These are phyloP conservation scores for Phrynosoma blainvillii DNA, from an alignment of 2,113 vertebrate genomes.

Conservation along the genomic window DNA sequence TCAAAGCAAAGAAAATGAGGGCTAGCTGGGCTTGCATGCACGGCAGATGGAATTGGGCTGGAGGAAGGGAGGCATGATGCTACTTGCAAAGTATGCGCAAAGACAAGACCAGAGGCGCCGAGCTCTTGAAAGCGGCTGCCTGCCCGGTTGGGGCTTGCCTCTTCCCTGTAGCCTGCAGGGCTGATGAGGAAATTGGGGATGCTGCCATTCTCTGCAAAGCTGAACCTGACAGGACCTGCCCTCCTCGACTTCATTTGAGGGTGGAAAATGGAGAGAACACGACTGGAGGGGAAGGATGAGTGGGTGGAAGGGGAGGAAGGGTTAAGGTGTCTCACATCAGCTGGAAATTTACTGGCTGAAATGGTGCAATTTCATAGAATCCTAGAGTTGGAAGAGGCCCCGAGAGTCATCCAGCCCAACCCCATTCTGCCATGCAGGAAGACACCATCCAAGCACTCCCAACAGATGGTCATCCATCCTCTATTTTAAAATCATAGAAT, in stretches of 20 bases:
- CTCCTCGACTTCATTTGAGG: conserved; percentile 57
- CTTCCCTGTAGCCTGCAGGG: conserved; percentile 89
- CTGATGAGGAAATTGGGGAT: conserved; percentile 88
- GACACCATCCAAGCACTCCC: too few relatives aligned
- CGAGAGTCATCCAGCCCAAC: conserved; percentile 29
- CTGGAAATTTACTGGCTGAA: conserved; percentile 84
- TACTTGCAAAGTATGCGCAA: conserved; percentile 93
- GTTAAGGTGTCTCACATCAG: conserved; percentile 79
- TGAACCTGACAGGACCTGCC: conserved; percentile 88
- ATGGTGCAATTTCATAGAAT: conserved; percentile 78
- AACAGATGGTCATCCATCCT: too few relatives aligned
- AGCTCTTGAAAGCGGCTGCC: conserved; percentile 86
- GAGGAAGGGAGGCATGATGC: conserved; percentile 84
- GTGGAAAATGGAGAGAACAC: neutral
- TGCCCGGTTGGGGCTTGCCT: conserved; percentile 90
- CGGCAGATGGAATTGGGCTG: conserved; percentile 83
- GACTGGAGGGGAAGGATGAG: too few relatives aligned
- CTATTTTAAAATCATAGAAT: conserved; percentile 26
- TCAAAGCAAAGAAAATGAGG: conserved; percentile 55
- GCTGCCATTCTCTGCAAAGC: conserved; percentile 84
- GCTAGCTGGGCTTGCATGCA: conserved; percentile 27
- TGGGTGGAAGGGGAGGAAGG: conserved; percentile 47
- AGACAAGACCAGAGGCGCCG: conserved; percentile 99
- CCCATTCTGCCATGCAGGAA: neutral
- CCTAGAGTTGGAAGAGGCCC: conserved; percentile 53